phyloP scores from a whole-genome alignment of 2,113 vertebrate genomes.

The Monarcha castaneiventris region DNA sequence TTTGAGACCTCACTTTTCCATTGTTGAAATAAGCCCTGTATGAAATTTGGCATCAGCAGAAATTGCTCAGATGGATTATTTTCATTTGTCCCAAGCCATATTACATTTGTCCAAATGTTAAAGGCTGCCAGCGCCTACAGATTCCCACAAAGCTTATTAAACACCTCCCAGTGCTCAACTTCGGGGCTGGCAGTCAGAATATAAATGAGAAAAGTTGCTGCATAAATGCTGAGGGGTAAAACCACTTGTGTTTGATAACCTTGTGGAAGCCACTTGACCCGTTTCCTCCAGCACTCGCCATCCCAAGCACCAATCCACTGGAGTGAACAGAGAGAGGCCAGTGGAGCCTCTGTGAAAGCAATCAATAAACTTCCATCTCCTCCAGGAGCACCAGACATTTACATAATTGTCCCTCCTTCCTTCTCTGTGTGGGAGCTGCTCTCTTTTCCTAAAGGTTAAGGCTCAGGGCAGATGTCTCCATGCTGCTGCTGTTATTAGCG shows the following conservation, averaged over 20 bases:
- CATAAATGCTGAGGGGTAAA: not conserved
- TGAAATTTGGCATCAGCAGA: constrained; percentile 11
- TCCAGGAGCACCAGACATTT: constrained; percentile 66
- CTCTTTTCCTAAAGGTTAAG: constrained; percentile 67
- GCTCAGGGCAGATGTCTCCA: constrained; percentile 60
- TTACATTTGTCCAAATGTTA: not conserved
- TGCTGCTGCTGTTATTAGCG: constrained; percentile 57
- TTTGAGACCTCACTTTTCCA: not conserved
- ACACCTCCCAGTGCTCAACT: not conserved
- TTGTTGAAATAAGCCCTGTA: not conserved
- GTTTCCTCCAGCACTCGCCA: not conserved
- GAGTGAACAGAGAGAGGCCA: not conserved
- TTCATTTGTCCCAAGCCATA: not conserved
- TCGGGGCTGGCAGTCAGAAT: not conserved
- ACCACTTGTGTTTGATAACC: not conserved
- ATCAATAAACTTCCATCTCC: constrained; percentile 75
- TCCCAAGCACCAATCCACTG: not conserved
- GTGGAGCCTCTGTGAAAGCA: constrained; percentile 70
- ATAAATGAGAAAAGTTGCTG: not conserved
- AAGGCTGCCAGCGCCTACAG: not conserved
- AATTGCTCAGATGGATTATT: constrained; percentile 20
- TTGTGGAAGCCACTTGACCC: not conserved
- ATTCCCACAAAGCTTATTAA: not conserved
- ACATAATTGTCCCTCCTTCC: constrained; percentile 73
- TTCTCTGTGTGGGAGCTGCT: not conserved